phyloP scores from a whole-genome alignment of 2,888 invertebrate species.

The Blastobasis adustella region DNA sequence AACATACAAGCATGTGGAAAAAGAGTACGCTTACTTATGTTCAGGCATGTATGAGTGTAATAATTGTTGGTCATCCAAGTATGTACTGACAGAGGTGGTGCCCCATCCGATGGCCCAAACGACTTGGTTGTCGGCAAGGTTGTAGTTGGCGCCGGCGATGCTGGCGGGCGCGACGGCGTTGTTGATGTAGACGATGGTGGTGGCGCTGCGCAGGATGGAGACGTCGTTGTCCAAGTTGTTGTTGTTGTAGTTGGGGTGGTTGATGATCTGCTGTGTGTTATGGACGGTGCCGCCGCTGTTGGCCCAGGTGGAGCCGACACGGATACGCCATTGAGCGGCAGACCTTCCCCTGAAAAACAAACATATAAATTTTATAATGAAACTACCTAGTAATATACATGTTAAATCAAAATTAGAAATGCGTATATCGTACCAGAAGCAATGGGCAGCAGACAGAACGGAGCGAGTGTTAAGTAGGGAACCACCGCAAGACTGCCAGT shows the following conservation, averaged over 20 bases:
- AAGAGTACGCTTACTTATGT: background rate
- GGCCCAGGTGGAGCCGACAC: slow-evolving; percentile 28
- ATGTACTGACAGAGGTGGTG: slow-evolving; percentile 26
- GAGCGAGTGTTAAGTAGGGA: slow-evolving; percentile 25
- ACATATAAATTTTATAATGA: background rate
- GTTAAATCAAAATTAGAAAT: background rate
- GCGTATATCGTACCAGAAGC: slow-evolving; percentile 23
- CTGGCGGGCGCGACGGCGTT: slow-evolving; percentile 20
- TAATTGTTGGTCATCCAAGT: background rate
- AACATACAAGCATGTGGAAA: background rate
- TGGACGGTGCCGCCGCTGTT: slow-evolving; percentile 31
- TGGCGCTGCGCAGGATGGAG: slow-evolving; percentile 25
- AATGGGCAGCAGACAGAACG: slow-evolving; percentile 36
- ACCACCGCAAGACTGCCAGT: slow-evolving; percentile 23
- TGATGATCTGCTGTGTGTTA: slow-evolving; percentile 12
- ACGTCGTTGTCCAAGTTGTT: slow-evolving; percentile 28
- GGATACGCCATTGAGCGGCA: slow-evolving; percentile 21
- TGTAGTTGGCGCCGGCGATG: slow-evolving; percentile 37
- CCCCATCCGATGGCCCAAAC: slow-evolving; percentile 50
- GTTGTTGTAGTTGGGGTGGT: slow-evolving; percentile 23
- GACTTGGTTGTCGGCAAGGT: slow-evolving; percentile 29
- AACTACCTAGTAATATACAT: background rate
- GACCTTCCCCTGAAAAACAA: background rate
- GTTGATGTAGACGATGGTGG: slow-evolving; percentile 16
- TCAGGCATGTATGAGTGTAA: background rate